Percentiles rank a stretch among this genome's conserved stretches.
Conservation (phyloP, 2,888 invertebrate genomes). For the Xiphydria camelus region DNA sequence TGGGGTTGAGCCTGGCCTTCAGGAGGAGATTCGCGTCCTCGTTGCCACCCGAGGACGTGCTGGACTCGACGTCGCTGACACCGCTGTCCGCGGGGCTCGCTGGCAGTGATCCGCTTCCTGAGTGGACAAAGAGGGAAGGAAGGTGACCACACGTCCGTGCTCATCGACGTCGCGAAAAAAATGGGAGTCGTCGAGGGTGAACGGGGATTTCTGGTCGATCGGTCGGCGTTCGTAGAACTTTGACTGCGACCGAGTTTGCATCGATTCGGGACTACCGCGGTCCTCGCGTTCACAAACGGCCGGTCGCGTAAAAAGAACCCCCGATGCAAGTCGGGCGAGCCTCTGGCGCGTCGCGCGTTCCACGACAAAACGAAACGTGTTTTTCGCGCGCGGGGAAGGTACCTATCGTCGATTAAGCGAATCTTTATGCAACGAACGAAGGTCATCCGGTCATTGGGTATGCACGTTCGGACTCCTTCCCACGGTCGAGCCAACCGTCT, state of each 20-base stretch:
- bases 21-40: conserved; percentile 61
- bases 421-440: conserved; percentile 56
- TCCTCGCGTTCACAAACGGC: too few relatives aligned
- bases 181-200: not conserved
- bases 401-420: conserved; percentile 51
- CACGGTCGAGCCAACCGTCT: conserved; percentile 34
- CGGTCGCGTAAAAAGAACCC: too few relatives aligned
- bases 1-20: conserved; percentile 84
- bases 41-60: conserved; percentile 72
- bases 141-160: not conserved
- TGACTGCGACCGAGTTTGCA: too few relatives aligned
- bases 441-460: conserved; percentile 55
- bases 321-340: too few relatives aligned
- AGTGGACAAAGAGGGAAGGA: not conserved
- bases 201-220: not conserved
- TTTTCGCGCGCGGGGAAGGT: too few relatives aligned
- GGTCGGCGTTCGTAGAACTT: not conserved
- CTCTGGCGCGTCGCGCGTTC: too few relatives aligned
- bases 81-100: conserved; percentile 98
- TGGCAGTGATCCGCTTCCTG: conserved; percentile 80
- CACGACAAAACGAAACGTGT: too few relatives aligned
- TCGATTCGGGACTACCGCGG: too few relatives aligned
- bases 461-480: conserved; percentile 49
- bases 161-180: not conserved
- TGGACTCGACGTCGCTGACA: conserved; percentile 95